Conservation (phyloP, 2,113 vertebrate genomes). For the Catharus fuscescens region DNA sequence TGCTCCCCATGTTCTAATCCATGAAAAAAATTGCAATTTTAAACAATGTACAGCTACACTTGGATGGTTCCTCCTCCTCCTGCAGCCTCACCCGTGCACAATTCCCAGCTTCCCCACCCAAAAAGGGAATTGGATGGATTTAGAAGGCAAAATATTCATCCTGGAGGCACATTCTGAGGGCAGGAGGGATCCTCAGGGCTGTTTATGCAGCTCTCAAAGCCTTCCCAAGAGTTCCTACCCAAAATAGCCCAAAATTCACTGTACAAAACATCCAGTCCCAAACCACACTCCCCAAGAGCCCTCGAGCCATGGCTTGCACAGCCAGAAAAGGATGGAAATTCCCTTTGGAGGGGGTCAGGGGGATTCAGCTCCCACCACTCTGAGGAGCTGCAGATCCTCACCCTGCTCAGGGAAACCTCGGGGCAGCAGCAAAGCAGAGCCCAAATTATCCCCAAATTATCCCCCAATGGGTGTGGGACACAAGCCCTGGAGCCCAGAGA, state of each 20-base stretch:
- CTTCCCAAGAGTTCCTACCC: neutral
- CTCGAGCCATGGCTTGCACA: fast-evolving
- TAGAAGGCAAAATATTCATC: neutral
- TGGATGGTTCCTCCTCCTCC: neutral
- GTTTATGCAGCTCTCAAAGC: neutral
- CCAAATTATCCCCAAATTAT: fast-evolving
- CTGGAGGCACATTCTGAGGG: neutral
- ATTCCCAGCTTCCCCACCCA: neutral
- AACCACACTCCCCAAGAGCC: fast-evolving
- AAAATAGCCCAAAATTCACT: neutral
- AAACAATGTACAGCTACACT: fast-evolving
- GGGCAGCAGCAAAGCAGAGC: neutral
- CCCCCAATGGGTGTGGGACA: neutral
- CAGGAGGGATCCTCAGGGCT: fast-evolving
- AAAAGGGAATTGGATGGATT: neutral
- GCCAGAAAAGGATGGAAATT: neutral
- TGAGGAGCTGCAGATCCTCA: neutral
- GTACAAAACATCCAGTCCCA: neutral
- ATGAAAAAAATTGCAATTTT: neutral
- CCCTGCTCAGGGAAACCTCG: neutral
- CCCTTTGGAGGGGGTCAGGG: fast-evolving
- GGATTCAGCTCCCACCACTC: neutral
- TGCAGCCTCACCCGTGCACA: neutral
- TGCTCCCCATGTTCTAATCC: neutral
- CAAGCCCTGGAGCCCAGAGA: neutral